Evolutionary conservation across 2,888 invertebrate species (phyloP), one percentile per base, ranked within the genome.

Genomic region (Mesorhabditis belari): DNA sequence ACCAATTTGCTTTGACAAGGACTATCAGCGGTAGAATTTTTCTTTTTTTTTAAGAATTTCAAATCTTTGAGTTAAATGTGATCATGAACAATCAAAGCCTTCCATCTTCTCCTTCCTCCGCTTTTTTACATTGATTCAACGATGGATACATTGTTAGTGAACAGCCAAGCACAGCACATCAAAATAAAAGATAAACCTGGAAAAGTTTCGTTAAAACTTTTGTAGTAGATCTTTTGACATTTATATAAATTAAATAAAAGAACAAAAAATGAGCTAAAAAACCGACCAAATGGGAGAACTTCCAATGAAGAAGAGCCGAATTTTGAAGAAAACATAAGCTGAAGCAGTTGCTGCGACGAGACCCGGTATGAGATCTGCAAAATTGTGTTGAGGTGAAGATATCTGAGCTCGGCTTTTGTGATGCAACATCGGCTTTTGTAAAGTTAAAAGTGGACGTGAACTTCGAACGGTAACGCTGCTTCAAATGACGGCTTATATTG

Each of bases 81-180:
- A n/a, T n/a, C n/a, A n/a, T n/a, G n/a, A n/a, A n/a, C n/a, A n/a
- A n/a, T n/a, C n/a, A n/a, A n/a, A n/a, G n/a, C n/a, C 17, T 56
- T 5, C 19, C n/a, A 56, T 19, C 24, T 56, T 35, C 57, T 19
- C 21, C 50, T 4, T 29, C 44, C 49, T 63, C 63, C 26, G 55
- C n/a, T n/a, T 29, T 21, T 1, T 27, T 21, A 26, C 70, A 70
- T 26, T 60, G 55, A 25, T 64, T 59, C 68, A 70, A 67, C 19
- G 68, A 64, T 2, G 70, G 70, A 52, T 67, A 70, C 17, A 70
- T 68, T 49, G 67, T 50, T 21, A 70, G 62, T 1, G 70, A 69
- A 26, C 61, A 62, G 6, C 56, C 55, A 19, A 69, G 63, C 4
- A 69, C 52, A n/a, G 65, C 2, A 69, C 69, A 29, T 69, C 69